Base-by-base conservation (phyloP, 2,113 vertebrate species). In the Dasypus novemcinctus region DNA sequence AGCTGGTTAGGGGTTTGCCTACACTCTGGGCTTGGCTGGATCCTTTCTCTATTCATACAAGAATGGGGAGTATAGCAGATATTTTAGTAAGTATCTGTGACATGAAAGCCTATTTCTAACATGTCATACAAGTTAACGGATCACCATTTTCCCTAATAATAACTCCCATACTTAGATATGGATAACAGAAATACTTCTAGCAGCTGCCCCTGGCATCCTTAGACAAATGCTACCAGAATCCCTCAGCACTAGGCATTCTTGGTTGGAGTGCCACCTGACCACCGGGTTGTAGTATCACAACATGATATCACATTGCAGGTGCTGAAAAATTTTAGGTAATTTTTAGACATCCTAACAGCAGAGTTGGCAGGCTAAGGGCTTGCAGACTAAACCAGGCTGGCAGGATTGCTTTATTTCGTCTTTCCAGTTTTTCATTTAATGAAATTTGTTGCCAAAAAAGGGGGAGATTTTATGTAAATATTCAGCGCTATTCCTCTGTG, bases 371-470 rank as follows among this genome's bases (percentile, higher is more conserved):
- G 54, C 64, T 46, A 2, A 36, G 66, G 41, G 74, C 87, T 96
- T 88, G 20, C 4, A 29, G 43, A 61, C 61, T 96, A 41, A 91
- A 69, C 82, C 61, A 54, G 71, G 17, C 20, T 69, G 52, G 38
- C 4, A 0, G 25, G 71, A 43, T 79, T 69, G 64, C 85, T 92
- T 78, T 52, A 23, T 71, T 82, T 61, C 68, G 17, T 57, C 61
- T 94, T 95, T 75, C 46, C 15, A 59, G 6, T 46, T 80, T 41
- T 76, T 36, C 59, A 23, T 31, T 10, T 13, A 13, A 49, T 29
- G 57, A 33, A 69, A 64, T 90, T 94, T 90, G 23, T 92, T 92
- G 79, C 52, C 59, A 92, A 76, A 18, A 80, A 38, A 3, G 87
- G 59, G n/a, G 36, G 57, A 88, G 31, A 3, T 84, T 97, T 71